phyloP scores from a whole-genome alignment of 2,888 invertebrate species.

The Lasius platythorax region DNA sequence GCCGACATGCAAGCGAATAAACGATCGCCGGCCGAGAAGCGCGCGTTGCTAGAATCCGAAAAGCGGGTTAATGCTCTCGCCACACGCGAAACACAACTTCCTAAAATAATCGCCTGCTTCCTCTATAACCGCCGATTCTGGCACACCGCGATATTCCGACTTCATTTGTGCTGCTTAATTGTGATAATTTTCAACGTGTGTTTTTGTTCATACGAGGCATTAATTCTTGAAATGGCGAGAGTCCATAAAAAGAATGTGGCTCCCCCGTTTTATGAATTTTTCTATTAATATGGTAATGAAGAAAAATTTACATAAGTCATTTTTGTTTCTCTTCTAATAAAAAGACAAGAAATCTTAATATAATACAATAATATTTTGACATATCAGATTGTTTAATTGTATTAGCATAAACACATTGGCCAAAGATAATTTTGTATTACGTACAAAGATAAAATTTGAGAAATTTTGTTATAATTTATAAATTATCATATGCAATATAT shows the following conservation, averaged over 20 bases:
- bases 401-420: not conserved
- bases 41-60: conserved; percentile 48
- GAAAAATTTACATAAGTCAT: not conserved
- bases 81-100: conserved; percentile 70
- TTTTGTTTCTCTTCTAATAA: conserved; percentile 6
- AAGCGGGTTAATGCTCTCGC: conserved; percentile 73
- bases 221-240: not conserved
- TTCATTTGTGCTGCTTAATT: conserved; percentile 29
- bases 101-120: conserved; percentile 67
- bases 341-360: not conserved
- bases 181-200: conserved; percentile 27
- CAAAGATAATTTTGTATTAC: not conserved
- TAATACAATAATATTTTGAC: not conserved
- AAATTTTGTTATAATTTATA: not conserved
- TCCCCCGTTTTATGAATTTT: not conserved
- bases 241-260: not conserved
- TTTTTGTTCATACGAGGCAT: not conserved
- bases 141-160: conserved; percentile 60
- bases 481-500: not conserved
- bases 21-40: conserved; percentile 51
- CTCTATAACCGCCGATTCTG: conserved; percentile 55
- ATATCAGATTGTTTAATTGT: not conserved
- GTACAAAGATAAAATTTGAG: not conserved
- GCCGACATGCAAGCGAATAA: conserved; percentile 63
- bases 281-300: not conserved